A percentile compares a stretch with the other conserved stretches of the same genome.
Conservation (phyloP, 2,113 vertebrate genomes). For the Corvus cornix region DNA sequence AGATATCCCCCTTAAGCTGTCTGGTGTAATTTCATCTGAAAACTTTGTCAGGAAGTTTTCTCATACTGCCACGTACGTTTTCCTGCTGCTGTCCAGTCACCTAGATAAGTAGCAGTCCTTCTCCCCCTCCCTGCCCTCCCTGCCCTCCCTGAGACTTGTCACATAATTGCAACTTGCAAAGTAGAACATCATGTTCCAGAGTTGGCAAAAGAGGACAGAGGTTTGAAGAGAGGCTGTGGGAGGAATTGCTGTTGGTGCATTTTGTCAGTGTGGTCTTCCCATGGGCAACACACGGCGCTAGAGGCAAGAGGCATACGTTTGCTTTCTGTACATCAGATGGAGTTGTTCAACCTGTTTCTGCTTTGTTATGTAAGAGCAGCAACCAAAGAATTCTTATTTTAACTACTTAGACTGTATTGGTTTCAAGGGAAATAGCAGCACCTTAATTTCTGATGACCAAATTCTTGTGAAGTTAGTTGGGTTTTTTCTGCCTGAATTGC, state of each 20-base stretch:
- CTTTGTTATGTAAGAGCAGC: background rate
- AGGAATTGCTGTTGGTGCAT: background rate
- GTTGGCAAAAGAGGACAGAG: accelerated
- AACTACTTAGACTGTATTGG: background rate
- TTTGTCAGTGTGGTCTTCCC: background rate
- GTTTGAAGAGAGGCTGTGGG: background rate
- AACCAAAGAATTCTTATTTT: background rate
- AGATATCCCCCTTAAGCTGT: background rate
- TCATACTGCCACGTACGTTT: accelerated
- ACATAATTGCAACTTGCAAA: background rate
- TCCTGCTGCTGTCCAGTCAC: background rate
- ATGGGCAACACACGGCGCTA: background rate
- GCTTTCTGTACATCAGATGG: background rate
- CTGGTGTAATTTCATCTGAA: background rate
- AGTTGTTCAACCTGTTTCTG: background rate
- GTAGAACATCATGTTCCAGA: background rate
- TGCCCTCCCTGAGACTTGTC: background rate
- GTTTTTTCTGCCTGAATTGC: background rate
- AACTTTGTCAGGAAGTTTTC: background rate
- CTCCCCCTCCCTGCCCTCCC: background rate
- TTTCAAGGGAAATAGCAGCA: background rate
- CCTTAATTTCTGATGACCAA: background rate
- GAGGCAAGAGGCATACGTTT: background rate
- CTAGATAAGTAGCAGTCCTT: background rate
- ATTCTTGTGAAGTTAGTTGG: background rate